These are phyloP conservation scores for Rissa tridactyla DNA, from an alignment of 2,113 vertebrate genomes.

Conservation along the genomic window DNA sequence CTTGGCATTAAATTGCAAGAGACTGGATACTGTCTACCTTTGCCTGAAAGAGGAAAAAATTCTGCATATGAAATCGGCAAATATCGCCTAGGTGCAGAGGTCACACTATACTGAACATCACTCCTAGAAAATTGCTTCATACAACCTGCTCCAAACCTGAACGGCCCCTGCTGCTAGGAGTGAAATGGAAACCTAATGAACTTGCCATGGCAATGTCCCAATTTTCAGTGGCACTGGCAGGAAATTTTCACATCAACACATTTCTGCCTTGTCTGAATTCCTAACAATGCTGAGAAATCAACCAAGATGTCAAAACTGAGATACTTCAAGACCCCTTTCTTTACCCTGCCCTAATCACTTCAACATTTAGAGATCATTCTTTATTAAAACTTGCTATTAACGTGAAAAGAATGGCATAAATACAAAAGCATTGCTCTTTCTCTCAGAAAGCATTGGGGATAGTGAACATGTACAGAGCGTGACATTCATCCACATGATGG, in stretches of 20 bases:
- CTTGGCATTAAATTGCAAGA: not conserved
- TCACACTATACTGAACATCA: not conserved
- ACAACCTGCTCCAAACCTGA: not conserved
- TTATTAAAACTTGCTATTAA: not conserved
- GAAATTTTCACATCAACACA: not conserved
- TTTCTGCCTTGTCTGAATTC: not conserved
- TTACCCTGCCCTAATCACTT: not conserved
- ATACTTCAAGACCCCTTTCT: not conserved
- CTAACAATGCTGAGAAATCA: not conserved
- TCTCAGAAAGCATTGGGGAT: not conserved
- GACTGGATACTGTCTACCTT: not conserved
- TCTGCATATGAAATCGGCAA: not conserved
- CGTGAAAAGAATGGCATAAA: not conserved
- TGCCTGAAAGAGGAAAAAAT: not conserved
- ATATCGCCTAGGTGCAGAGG: not conserved
- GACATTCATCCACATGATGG: not conserved
- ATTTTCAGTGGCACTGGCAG: not conserved
- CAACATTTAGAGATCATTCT: not conserved
- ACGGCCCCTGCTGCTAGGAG: not conserved
- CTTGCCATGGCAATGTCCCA: not conserved
- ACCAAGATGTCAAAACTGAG: not conserved
- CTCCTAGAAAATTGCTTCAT: not conserved
- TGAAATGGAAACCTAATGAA: not conserved
- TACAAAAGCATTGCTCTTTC: not conserved
- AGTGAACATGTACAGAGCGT: not conserved